Conservation (phyloP, 2,113 vertebrate genomes). For the Fregetta grallaria region DNA sequence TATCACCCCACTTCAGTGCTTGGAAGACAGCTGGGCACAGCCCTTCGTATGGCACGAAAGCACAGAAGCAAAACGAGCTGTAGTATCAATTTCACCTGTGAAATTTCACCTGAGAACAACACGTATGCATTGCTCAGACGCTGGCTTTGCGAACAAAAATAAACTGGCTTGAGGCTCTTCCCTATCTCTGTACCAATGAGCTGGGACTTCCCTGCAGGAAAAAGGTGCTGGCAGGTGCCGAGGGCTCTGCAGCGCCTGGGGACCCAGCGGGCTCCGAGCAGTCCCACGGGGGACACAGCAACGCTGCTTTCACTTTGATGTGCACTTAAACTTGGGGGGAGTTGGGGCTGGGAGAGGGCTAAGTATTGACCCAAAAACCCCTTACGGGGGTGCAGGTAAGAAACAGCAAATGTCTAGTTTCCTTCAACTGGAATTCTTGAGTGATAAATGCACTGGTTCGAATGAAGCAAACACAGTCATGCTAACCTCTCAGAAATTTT, state of each 20-base stretch:
- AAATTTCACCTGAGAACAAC: background rate
- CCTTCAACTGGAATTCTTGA: background rate
- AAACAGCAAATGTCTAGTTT: background rate
- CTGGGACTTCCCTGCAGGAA: background rate
- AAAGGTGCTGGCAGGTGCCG: accelerated
- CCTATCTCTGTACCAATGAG: background rate
- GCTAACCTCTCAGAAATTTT: background rate
- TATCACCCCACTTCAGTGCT: background rate
- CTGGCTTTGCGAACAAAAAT: background rate
- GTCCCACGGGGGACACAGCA: background rate
- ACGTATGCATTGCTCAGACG: accelerated
- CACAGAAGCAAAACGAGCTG: background rate
- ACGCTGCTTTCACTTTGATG: background rate
- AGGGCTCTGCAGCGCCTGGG: background rate
- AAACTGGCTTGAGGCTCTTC: background rate
- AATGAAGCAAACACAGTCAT: background rate
- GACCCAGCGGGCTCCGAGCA: accelerated
- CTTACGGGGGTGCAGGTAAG: background rate
- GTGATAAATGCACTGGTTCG: background rate
- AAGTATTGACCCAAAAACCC: background rate
- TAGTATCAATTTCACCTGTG: background rate
- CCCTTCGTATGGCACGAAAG: background rate
- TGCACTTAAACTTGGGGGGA: accelerated
- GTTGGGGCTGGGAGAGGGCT: background rate
- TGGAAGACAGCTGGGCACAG: background rate